A percentile compares a stretch with the other conserved stretches of the same genome.
phyloP scores from a whole-genome alignment of 2,797 vertebrate genomes.

The Sebastes wilsoni region DNA sequence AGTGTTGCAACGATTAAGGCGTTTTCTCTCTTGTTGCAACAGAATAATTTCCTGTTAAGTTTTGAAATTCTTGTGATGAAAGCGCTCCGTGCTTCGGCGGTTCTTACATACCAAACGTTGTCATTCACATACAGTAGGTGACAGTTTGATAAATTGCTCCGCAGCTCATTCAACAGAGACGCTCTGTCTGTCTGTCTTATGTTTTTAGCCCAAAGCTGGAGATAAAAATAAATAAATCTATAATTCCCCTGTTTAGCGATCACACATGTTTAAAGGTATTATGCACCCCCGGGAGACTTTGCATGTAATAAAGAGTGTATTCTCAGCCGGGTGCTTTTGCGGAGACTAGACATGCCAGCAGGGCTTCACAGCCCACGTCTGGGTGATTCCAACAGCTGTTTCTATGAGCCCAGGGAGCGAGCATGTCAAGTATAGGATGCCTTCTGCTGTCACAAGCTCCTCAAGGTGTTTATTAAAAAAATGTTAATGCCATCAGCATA shows the following conservation, averaged over 20 bases:
- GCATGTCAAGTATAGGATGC: conserved; percentile 74
- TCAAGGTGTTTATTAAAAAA: conserved; percentile 83
- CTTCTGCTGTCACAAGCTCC: conserved; percentile 79
- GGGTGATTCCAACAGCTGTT: conserved; percentile 80
- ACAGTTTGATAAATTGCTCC: conserved; percentile 58
- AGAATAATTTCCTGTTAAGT: conserved; percentile 2
- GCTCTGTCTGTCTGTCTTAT: not conserved
- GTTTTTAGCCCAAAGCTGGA: conserved; percentile 49
- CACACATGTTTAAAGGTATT: conserved; percentile 73
- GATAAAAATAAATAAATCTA: conserved; percentile 55
- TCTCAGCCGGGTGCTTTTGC: conserved; percentile 71
- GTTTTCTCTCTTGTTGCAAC: not conserved
- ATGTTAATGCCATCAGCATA: conserved; percentile 70
- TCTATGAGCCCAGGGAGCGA: conserved; percentile 68
- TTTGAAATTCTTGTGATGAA: not conserved
- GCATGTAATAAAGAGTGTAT: conserved; percentile 77
- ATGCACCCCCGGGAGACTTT: conserved; percentile 63
- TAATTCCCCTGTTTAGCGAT: conserved; percentile 66
- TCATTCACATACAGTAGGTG: conserved; percentile 25
- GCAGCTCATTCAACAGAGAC: conserved; percentile 42
- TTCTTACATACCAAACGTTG: conserved; percentile 19
- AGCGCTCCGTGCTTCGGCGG: not conserved
- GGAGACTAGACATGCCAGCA: conserved; percentile 68
- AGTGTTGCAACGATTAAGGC: not conserved
- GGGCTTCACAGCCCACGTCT: conserved; percentile 67